Conservation (phyloP, 2,888 invertebrate species). For the Eilema depressum region DNA sequence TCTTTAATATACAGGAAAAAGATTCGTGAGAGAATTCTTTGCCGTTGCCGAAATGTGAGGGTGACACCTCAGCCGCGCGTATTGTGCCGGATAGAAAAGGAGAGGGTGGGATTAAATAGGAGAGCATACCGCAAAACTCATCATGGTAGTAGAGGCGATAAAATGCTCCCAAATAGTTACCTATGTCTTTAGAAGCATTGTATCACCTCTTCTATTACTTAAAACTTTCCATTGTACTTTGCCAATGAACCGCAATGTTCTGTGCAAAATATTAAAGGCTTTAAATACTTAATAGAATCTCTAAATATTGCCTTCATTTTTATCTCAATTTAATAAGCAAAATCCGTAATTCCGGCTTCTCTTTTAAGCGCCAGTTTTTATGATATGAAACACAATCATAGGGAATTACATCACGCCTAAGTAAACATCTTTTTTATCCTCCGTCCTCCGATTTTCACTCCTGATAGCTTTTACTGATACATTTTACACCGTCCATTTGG, state of each 20-base stretch:
- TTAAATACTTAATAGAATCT: neutral
- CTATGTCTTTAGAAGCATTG: no score
- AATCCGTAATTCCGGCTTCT: conserved; percentile 11
- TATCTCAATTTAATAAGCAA: neutral
- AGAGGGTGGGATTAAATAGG: no score
- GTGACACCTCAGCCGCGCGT: neutral
- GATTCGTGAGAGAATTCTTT: neutral
- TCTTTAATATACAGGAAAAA: neutral
- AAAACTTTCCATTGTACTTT: no score
- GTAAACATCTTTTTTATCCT: conserved; percentile 1
- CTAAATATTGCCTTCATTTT: neutral
- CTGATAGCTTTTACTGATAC: neutral
- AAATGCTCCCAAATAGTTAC: no score
- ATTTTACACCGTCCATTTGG: neutral
- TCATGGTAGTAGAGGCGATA: no score
- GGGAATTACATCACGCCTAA: conserved; percentile 32
- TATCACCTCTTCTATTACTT: no score
- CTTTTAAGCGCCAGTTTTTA: conserved; percentile 2
- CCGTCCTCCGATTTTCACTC: neutral
- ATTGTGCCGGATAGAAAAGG: neutral
- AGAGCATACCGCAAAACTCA: no score
- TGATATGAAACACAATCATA: conserved; percentile 6
- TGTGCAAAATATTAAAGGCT: no score
- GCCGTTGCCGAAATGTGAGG: no score
- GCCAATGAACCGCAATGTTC: no score